phyloP scores from a whole-genome alignment of 2,113 vertebrate genomes.

The Engystomops pustulosus region DNA sequence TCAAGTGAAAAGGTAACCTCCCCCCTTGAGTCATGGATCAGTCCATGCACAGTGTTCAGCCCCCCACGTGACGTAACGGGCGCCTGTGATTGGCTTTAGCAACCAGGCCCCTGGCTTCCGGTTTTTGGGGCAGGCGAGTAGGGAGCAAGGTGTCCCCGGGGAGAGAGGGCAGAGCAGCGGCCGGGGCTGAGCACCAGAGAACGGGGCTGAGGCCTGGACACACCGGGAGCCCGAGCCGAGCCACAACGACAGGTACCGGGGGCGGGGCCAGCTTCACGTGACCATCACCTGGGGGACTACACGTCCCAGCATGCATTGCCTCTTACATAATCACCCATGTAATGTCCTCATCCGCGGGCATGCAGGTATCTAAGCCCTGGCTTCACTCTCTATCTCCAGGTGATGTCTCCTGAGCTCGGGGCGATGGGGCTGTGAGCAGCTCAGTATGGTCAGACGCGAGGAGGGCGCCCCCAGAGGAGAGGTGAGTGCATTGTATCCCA shows the following conservation, averaged over 20 bases:
- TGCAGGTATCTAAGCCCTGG: too few relatives aligned
- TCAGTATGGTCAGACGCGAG: too few relatives aligned
- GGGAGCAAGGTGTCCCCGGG: slow-evolving; percentile 44
- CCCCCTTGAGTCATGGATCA: not conserved
- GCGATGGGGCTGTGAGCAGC: too few relatives aligned
- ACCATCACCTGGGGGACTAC: not conserved
- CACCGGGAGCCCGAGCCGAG: not conserved
- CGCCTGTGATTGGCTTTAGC: not conserved
- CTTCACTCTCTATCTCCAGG: too few relatives aligned
- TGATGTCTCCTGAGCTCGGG: too few relatives aligned
- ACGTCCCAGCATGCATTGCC: not conserved
- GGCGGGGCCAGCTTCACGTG: not conserved
- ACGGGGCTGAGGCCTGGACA: slow-evolving; percentile 29
- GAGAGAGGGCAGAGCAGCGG: slow-evolving; percentile 32
- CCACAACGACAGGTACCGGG: not conserved
- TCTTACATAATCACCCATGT: too few relatives aligned
- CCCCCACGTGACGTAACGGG: not conserved
- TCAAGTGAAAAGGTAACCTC: not conserved
- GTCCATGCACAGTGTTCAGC: too few relatives aligned
- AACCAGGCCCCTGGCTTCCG: slow-evolving; percentile 63
- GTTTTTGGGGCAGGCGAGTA: slow-evolving; percentile 52
- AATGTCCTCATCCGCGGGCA: not conserved
- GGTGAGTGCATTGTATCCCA: too few relatives aligned
- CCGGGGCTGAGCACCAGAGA: slow-evolving; percentile 24
- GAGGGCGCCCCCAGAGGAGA: too few relatives aligned